Base-by-base conservation (phyloP, 2,888 invertebrate species). In the Heteromyza rotundicornis region DNA sequence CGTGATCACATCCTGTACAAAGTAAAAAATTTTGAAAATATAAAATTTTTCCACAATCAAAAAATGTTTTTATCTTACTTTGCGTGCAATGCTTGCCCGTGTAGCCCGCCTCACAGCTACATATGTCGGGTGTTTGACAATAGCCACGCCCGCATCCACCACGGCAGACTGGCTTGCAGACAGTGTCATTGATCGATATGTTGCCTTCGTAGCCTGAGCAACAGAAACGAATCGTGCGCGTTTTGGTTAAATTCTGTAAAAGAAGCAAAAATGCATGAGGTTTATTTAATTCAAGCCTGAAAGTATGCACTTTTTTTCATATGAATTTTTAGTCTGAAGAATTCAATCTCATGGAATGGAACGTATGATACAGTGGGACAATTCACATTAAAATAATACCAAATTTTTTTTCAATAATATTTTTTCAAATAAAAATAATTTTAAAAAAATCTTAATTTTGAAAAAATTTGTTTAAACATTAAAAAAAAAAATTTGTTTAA, bases 161-260 rank as follows among this genome's bases (percentile, higher is more conserved):
- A 0, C 78, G 72, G 40, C 82, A 83, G 51, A 82, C 80, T 35
- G 83, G 82, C 60, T 80, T 80, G 64, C 85, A 85, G 24, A 77
- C 68, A 20, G 81, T 81, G 47, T 81, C 80, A 23, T 79, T 82
- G 16, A 76, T 74, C 50, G 79, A 77, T 3, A 79, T 74, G 57
- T 86, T 86, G 80, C 87, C 86, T 62, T 75, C 74, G 80, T 89
- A 94, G 32, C 92, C 93, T 60, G 89, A 87, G 75, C 94, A 94
- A 82, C 94, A 94, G 47, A 89, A 88, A 23, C 89, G 87, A 22
- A 92, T 87, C 27, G 86, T 87, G 55, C 88, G 88, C 7, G 86
- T 88, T 68, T 88, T 86, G 73, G 88, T 87, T 73, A 90, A 87
- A 60, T 88, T 88, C 93, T 93, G 82, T 22, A 86, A 84, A 55